Percentiles rank a stretch among this genome's conserved stretches.
Conservation (phyloP, 1,140 invertebrate species). For the Drosophila arawakana region DNA sequence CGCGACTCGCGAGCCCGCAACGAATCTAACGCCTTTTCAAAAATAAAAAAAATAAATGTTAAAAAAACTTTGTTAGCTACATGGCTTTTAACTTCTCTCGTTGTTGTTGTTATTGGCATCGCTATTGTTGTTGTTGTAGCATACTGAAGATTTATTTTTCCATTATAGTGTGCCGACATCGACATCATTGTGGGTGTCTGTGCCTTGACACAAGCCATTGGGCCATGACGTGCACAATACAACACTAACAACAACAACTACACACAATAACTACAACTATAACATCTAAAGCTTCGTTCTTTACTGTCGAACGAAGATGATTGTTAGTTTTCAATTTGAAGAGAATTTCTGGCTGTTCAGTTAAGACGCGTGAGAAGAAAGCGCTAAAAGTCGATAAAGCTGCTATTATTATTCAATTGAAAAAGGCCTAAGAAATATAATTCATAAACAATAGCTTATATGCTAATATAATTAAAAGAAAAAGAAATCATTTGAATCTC, state of each 20-base stretch:
- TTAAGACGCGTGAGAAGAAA: slow-evolving; percentile 6
- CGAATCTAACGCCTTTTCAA: slow-evolving; percentile 80
- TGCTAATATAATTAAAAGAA: too few relatives aligned
- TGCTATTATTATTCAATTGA: neutral
- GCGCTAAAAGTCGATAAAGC: neutral
- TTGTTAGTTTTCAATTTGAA: slow-evolving; percentile 7
- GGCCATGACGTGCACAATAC: slow-evolving; percentile 69
- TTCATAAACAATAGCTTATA: too few relatives aligned
- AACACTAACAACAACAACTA: slow-evolving; percentile 9
- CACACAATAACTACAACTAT: slow-evolving; percentile 3
- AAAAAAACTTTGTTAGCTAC: slow-evolving; percentile 56
- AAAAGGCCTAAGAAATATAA: neutral
- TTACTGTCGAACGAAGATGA: slow-evolving; percentile 13
- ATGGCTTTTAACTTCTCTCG: slow-evolving; percentile 67
- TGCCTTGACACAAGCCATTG: slow-evolving; percentile 68
- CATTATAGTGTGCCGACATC: slow-evolving; percentile 72
- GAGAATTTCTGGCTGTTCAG: neutral
- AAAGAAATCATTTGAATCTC: too few relatives aligned
- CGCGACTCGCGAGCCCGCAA: slow-evolving; percentile 69
- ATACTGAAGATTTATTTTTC: slow-evolving; percentile 78
- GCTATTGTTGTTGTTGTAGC: slow-evolving; percentile 28
- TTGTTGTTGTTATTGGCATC: slow-evolving; percentile 12
- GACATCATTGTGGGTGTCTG: slow-evolving; percentile 74
- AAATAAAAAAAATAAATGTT: too few relatives aligned
- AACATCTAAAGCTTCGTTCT: slow-evolving; percentile 30